Base-by-base conservation (phyloP, 64 coral and sea anemone species). In the Dendronephthya gigantea region DNA sequence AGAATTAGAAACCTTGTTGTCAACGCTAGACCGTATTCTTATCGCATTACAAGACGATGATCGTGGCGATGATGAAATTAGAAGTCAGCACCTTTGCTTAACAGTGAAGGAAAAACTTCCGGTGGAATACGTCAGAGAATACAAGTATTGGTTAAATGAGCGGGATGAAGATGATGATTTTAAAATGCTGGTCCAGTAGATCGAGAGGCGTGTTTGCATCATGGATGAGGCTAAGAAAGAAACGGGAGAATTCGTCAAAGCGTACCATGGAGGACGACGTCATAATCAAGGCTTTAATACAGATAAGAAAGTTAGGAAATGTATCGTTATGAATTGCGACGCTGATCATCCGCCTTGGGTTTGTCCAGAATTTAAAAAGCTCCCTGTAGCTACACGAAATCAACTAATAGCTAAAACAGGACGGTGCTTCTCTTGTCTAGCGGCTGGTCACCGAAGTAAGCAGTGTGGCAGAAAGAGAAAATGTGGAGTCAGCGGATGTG, bases 101-200 rank as follows among this genome's bases (percentile, higher is more conserved):
- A 92, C 86, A 0, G 86, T 82, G 17, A 88, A 92, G 56, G 90
- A 92, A 38, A 92, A 88, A 19, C 39, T 92, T 12, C 83, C 82
- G 16, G 86, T 85, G 41, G 90, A 87, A 16, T 85, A 92, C 66
- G 39, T 88, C 19, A 40, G 83, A 59, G 86, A 82, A 3, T 92
- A 88, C 15, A 85, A 87, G 48, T 35, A 88, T 25, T 88, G 90
- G 86, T 37, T 68, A 45, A 32, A 59, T 14, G 84, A 72, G 17
- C 70, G 83, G 16, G 40, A 66, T 22, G 16, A 83, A 17, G 90
- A 87, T 72, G 90, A 87, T 29, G 86, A 22, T 35, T 84, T 83
- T 45, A 51, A 87, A 39, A 45, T n/a, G n/a, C n/a, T n/a, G n/a
- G n/a, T n/a, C n/a, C n/a, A n/a, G n/a, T n/a, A n/a, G n/a, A n/a